Conservation (phyloP, 2,113 vertebrate species). For the Pyxicephalus adspersus region DNA sequence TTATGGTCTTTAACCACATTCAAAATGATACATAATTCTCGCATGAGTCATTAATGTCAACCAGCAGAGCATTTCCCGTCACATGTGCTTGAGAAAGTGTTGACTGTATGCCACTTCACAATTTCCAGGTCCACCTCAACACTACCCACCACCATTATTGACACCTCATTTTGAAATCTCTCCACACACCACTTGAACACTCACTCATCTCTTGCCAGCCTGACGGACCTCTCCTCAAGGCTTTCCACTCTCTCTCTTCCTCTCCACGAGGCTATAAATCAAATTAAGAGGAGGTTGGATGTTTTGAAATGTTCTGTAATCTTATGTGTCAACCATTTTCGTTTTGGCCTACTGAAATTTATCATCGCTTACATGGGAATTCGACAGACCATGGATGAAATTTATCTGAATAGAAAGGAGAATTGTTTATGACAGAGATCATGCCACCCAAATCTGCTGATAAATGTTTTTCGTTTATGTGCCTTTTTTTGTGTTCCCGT, state of each 20-base stretch:
- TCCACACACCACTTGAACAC: background rate
- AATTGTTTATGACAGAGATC: too few relatives aligned
- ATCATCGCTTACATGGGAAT: background rate
- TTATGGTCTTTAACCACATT: slow-evolving; percentile 32
- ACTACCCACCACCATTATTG: background rate
- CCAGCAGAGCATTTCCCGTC: slow-evolving; percentile 7
- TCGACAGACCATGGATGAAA: too few relatives aligned
- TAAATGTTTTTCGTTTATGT: too few relatives aligned
- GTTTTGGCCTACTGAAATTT: slow-evolving; percentile 4
- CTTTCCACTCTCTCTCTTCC: background rate
- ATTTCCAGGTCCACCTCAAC: slow-evolving; percentile 8
- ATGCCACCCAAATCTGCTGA: too few relatives aligned
- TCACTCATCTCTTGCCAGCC: background rate
- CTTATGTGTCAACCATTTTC: slow-evolving; percentile 4
- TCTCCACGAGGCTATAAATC: background rate
- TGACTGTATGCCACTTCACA: slow-evolving; percentile 15
- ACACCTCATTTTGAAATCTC: slow-evolving; percentile 25
- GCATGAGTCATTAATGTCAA: slow-evolving; percentile 40
- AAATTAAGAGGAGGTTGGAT: background rate
- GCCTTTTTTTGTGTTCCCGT: too few relatives aligned
- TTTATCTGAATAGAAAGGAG: too few relatives aligned
- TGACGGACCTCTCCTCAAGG: background rate
- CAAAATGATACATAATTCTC: slow-evolving; percentile 12
- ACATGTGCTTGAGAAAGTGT: slow-evolving; percentile 34
- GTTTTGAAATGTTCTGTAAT: slow-evolving; percentile 8